Conservation (phyloP, 2,888 invertebrate genomes). For the Eristalis intricaria region DNA sequence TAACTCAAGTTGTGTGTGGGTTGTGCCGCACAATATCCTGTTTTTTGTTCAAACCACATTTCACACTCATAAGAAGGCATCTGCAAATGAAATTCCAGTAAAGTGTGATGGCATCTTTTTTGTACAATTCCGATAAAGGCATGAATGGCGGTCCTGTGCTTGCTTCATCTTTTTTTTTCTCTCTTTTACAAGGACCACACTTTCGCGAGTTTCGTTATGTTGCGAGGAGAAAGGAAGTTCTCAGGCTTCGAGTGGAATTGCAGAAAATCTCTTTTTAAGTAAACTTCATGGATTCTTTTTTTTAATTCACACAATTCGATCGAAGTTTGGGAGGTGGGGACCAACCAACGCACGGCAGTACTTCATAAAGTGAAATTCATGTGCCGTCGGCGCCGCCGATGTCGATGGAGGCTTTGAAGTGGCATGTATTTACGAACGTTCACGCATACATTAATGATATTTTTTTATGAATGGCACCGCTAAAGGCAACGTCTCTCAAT, state of each 20-base stretch:
- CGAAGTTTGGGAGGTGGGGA: background rate
- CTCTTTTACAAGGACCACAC: background rate
- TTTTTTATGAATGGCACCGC: background rate
- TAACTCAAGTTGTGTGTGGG: background rate
- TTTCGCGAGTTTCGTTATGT: slow-evolving; percentile 7
- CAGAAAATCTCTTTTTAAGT: slow-evolving; percentile 26
- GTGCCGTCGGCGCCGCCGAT: background rate
- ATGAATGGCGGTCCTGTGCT: background rate
- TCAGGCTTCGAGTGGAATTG: slow-evolving; percentile 11
- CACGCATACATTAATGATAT: background rate
- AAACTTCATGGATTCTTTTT: slow-evolving; percentile 11
- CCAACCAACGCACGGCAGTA: background rate
- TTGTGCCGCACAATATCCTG: slow-evolving; percentile 5
- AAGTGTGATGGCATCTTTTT: slow-evolving; percentile 36
- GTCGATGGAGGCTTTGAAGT: background rate
- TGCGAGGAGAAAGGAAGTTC: background rate
- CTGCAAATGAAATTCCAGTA: slow-evolving; percentile 47
- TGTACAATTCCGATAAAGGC: slow-evolving; percentile 22
- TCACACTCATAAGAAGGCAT: slow-evolving; percentile 29
- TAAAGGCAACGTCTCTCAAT: background rate
- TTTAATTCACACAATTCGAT: background rate
- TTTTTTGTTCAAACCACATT: slow-evolving; percentile 16
- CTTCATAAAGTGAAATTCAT: background rate
- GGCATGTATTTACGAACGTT: background rate
- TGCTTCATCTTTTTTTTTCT: background rate